Percentiles rank a stretch among this genome's conserved stretches.
These are phyloP conservation scores for Ranitomeya variabilis DNA, from an alignment of 2,113 vertebrate genomes.

Conservation along the genomic window DNA sequence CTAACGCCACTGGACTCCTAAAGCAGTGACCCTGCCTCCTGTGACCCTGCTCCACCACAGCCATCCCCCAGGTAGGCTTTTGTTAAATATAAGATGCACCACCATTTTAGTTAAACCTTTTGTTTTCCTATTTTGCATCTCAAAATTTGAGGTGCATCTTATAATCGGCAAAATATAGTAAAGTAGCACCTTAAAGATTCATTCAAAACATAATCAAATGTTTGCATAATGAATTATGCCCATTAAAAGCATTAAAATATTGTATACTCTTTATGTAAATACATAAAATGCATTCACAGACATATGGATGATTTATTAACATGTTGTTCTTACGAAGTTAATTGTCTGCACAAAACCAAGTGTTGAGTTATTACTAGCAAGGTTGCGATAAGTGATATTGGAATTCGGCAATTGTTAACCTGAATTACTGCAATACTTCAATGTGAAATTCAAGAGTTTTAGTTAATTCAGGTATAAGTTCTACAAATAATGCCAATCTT, in stretches of 20 bases:
- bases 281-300: background rate
- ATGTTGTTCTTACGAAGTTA: background rate
- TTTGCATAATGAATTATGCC: background rate
- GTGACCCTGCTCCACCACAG: too few species aligned
- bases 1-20: too few species aligned
- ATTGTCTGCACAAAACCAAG: conserved; percentile 9
- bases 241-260: background rate
- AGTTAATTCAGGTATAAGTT: background rate
- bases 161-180: too few species aligned
- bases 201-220: background rate
- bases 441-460: background rate
- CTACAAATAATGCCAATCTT: too few species aligned
- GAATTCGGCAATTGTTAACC: conserved; percentile 24
- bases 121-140: too few species aligned
- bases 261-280: background rate
- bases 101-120: too few species aligned
- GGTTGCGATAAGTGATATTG: conserved; percentile 13
- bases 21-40: too few species aligned
- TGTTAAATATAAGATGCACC: too few species aligned
- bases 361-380: conserved; percentile 8
- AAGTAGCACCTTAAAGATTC: background rate
- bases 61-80: too few species aligned
- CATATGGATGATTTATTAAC: background rate
- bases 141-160: too few species aligned
- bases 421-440: conserved; percentile 10